Conservation (phyloP, 1,140 invertebrate species). For the Leptonema lineaticorne region DNA sequence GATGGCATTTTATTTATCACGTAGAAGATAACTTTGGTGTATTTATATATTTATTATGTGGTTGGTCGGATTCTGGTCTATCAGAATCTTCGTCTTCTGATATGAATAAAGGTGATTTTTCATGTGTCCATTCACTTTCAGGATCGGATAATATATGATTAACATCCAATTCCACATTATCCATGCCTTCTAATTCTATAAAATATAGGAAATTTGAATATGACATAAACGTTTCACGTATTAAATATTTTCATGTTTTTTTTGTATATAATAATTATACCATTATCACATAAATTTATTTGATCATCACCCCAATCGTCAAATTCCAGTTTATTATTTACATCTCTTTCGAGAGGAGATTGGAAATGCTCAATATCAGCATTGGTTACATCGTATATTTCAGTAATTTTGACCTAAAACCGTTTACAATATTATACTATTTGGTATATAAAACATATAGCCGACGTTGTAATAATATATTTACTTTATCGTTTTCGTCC, state of each 20-base stretch:
- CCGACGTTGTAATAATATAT: too few species aligned
- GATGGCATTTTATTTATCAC: too few species aligned
- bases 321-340: constrained; percentile 54
- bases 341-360: constrained; percentile 50
- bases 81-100: constrained; percentile 46
- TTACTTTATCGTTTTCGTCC: constrained; percentile 78
- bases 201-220: neutral
- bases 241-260: neutral
- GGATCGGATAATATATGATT: constrained; percentile 54
- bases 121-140: constrained; percentile 51
- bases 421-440: neutral
- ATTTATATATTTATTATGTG: too few species aligned
- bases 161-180: constrained; percentile 34
- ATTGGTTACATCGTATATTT: constrained; percentile 84
- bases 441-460: too few species aligned
- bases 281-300: constrained; percentile 47
- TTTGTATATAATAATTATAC: neutral
- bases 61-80: constrained; percentile 50
- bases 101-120: constrained; percentile 37
- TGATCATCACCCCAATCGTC: constrained; percentile 53
- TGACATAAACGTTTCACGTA: too few species aligned
- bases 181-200: constrained; percentile 39
- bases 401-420: constrained; percentile 73
- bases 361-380: constrained; percentile 52
- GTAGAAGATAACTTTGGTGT: neutral